Evolutionary conservation across 2,113 vertebrate species (phyloP).

Genomic region (Erythrolamprus reginae): DNA sequence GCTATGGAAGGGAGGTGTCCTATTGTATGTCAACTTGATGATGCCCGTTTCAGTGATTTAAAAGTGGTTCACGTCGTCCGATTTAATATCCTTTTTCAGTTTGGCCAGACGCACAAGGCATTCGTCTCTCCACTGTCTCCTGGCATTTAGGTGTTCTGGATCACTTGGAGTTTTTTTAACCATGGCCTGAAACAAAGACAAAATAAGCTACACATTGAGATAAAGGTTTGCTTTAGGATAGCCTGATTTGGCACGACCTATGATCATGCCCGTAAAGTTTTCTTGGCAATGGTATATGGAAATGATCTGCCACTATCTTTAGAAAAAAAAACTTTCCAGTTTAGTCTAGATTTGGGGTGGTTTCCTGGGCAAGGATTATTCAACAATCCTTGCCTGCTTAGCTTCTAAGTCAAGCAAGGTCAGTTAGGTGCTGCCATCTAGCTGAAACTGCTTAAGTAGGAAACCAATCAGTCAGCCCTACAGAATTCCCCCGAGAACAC

Average conservation of each 20-base stretch:
- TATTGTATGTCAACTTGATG: constrained; percentile 16
- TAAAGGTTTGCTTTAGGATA: neutral
- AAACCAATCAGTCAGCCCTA: neutral
- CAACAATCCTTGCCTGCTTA: neutral
- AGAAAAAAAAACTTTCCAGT: no score
- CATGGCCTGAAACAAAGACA: constrained; percentile 76
- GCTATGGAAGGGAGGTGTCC: neutral
- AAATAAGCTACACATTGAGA: neutral
- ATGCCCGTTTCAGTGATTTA: constrained; percentile 24
- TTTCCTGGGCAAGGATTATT: neutral
- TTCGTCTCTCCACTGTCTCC: constrained; percentile 81
- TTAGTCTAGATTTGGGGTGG: neutral
- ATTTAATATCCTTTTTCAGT: constrained; percentile 75
- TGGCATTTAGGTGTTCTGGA: constrained; percentile 72
- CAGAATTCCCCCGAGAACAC: neutral
- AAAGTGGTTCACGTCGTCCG: constrained; percentile 41
- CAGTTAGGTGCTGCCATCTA: neutral
- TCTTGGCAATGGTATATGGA: neutral
- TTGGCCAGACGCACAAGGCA: constrained; percentile 80
- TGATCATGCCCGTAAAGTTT: neutral
- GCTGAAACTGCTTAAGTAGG: neutral
- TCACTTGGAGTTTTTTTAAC: constrained; percentile 74
- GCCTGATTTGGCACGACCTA: neutral
- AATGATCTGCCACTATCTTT: neutral
- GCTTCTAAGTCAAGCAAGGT: neutral